Evolutionary conservation across 2,888 invertebrate genomes (phyloP), one percentile per base, ranked within the genome.

Genomic region (Torymus auratus): DNA sequence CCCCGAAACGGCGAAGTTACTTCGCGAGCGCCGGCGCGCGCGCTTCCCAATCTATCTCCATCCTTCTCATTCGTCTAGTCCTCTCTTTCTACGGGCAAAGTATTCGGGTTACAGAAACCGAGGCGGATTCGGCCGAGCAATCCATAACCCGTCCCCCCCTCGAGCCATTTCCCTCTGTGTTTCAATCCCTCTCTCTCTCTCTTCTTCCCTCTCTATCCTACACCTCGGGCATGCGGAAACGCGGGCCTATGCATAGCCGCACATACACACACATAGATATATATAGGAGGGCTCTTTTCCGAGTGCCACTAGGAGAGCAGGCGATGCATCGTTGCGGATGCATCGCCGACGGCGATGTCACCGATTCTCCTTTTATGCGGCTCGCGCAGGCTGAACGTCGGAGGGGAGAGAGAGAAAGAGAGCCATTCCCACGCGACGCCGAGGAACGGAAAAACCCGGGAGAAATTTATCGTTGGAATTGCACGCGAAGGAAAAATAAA

Each of bases 131-230:
- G 79, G 80, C 76, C 75, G 76, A 80, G 80, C 80, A 80, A 80
- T 80, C 80, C 76, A 80, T 80, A 80, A 80, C 80, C 71, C 80
- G 55, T 80, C 76, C 67, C 76, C 79, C 79, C 79, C 79, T 69
- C 62, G 74, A 80, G 80, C 80, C 80, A 80, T 80, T 80, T 80
- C 61, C 80, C 75, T 80, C 41, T 41, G 41, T 41, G 41, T 41
- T 41, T 41, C 7, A 41, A 3, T 28, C 74, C 53, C 20, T 14
- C 50, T 15, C 41, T 3, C 64, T 1, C 69, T 58, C 58, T 17
- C 11, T 15, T n/a, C 62, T 13, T 62, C n/a, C 41, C 50, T 56
- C 50, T 56, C 50, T 14, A 12, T 64, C 73, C 56, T 23, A 50
- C 28, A 76, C 67, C 78, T 67, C 72, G 50, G 68, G 79, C 79